Base-by-base conservation (phyloP, 1,140 invertebrate species). In the Eriosoma lanigerum region DNA sequence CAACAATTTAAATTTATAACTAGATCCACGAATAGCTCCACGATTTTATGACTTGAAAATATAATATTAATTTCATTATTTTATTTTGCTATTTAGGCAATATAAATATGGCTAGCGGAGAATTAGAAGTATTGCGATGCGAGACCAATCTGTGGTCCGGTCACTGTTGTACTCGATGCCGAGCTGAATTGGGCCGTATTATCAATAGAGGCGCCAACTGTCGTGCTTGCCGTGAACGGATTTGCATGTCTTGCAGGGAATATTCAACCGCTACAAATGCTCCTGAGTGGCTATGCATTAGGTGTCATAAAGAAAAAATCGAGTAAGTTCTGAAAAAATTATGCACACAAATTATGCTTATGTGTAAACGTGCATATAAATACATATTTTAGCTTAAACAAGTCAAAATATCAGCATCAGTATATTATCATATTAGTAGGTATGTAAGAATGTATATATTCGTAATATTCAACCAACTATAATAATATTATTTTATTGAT, bases 151-250 rank as follows among this genome's bases (percentile, higher is more conserved):
- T 70, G 50, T 68, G 68, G 66, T 81, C 54, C 12, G 66, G 64
- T 6, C 46, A 90, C 81, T 88, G 88, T 83, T 93, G 92, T 85
- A 89, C 90, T 17, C 88, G 92, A 85, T 93, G 92, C 85, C 86
- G 89, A 72, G 87, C 88, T 50, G 90, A 91, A 83, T 87, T 93
- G 82, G 92, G 92, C 58, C 87, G 91, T 82, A 90, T 93, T 83
- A 90, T 93, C 83, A 93, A 93, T 86, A 88, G 92, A 50, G 92
- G 92, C 6, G 91, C 92, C 15, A 85, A 88, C 62, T 93, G 92
- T 85, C 87, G 88, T 68, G 87, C 89, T 10, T 93, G 92, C 86
- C 88, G 90, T 82, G 87, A 90, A 84, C 88, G 90, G 82, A 91
- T 93, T 44, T 93, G 92, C 86, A 92, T 92, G 85, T 88, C 88